Percentiles rank a stretch among this genome's conserved stretches.
Evolutionary conservation across 2,888 invertebrate genomes (phyloP).

Genomic region (Thyatira batis): DNA sequence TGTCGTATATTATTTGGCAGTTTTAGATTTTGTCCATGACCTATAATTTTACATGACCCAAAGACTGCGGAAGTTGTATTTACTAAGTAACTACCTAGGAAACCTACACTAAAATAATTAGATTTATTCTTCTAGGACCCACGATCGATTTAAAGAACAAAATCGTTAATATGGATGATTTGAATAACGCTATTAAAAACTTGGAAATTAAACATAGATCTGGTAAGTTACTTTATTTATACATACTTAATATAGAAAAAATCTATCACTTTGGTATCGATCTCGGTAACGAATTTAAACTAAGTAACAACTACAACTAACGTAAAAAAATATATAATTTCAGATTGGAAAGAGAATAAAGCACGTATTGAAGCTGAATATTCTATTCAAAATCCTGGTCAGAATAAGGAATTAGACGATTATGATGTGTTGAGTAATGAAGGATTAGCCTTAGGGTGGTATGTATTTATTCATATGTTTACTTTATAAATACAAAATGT

Average conservation of each 20-base stretch:
- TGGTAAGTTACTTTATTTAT: background rate
- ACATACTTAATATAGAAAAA: no score
- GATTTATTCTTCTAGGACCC: background rate
- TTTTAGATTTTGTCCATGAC: background rate
- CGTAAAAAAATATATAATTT: background rate
- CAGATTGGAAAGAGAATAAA: background rate
- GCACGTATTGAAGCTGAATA: background rate
- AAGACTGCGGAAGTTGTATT: conserved; percentile 2
- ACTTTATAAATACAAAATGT: no score
- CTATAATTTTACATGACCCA: background rate
- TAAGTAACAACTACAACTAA: no score
- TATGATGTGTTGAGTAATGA: background rate
- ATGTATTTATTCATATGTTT: background rate
- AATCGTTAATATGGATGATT: background rate
- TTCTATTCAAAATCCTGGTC: background rate
- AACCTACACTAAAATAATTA: conserved; percentile 3
- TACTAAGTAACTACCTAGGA: background rate
- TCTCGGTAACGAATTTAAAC: no score
- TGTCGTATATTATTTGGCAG: background rate
- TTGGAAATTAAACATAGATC: background rate
- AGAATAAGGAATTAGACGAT: background rate
- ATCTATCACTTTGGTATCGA: no score
- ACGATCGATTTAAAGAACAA: background rate
- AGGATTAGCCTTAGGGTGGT: background rate
- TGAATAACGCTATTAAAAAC: background rate